phyloP scores from a whole-genome alignment of 2,797 vertebrate genomes.

The Ctenopoma multispine region DNA sequence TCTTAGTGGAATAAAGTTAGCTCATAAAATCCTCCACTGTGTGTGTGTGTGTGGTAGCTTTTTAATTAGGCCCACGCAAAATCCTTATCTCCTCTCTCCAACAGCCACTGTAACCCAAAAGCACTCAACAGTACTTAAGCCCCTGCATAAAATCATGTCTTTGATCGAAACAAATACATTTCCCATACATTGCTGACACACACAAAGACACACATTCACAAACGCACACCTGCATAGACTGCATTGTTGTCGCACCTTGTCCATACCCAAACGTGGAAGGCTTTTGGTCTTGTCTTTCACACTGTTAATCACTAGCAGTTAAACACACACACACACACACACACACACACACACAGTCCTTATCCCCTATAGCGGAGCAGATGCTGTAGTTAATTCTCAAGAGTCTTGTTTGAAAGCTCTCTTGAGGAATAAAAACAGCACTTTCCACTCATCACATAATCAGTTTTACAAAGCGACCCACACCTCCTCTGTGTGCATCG shows the following conservation, averaged over 20 bases:
- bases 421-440: constrained; percentile 51
- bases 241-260: constrained; percentile 15
- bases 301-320: constrained; percentile 28
- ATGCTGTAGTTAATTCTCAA: constrained; percentile 45
- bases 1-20: constrained; percentile 30
- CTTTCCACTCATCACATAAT: constrained; percentile 67
- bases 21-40: constrained; percentile 32
- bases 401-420: constrained; percentile 58
- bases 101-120: constrained; percentile 61
- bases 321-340: constrained; percentile 25
- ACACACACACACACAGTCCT: constrained; percentile 26
- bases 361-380: constrained; percentile 42
- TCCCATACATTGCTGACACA: constrained; percentile 6
- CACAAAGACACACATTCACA: neutral
- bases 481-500: constrained; percentile 46
- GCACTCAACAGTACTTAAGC: constrained; percentile 53
- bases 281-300: neutral
- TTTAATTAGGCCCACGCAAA: constrained; percentile 71
- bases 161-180: constrained; percentile 48
- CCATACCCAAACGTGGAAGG: constrained; percentile 2
- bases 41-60: constrained; percentile 16
- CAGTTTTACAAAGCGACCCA: constrained; percentile 66
- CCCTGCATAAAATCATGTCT: constrained; percentile 58
- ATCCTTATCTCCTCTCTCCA: constrained; percentile 66
- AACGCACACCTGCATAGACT: neutral